A percentile compares a stretch with the other conserved stretches of the same genome.
Conservation (phyloP, 2,888 invertebrate genomes). For the Laspeyria flexula region DNA sequence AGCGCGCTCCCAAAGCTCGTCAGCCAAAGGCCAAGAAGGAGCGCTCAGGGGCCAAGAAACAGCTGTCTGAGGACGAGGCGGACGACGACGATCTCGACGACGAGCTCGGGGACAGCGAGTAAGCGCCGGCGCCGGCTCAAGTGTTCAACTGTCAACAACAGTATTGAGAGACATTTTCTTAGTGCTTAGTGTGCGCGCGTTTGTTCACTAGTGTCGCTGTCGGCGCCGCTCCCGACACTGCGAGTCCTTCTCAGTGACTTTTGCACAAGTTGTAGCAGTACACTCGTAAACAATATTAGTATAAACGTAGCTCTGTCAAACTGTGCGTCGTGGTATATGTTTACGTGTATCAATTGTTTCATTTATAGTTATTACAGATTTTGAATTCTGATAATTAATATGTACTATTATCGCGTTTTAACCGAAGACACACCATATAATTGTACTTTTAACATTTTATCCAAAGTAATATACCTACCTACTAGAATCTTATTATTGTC, state of each 20-base stretch:
- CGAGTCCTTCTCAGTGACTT: not conserved
- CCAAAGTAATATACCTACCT: not conserved
- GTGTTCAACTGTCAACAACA: not conserved
- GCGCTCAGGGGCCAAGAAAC: constrained; percentile 57
- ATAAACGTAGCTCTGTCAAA: too few relatives aligned
- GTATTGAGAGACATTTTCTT: not conserved
- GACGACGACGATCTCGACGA: constrained; percentile 83
- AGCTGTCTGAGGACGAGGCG: constrained; percentile 80
- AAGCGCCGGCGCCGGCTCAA: constrained; percentile 2
- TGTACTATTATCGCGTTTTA: too few relatives aligned
- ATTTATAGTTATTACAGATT: too few relatives aligned
- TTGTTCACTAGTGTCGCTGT: not conserved
- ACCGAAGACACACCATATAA: too few relatives aligned
- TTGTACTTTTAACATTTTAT: too few relatives aligned
- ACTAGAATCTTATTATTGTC: not conserved
- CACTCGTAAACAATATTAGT: too few relatives aligned
- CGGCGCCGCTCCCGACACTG: not conserved
- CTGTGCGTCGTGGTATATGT: too few relatives aligned
- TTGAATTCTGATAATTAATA: too few relatives aligned
- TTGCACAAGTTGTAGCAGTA: constrained; percentile 1
- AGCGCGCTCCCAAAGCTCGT: constrained; percentile 60
- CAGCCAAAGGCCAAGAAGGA: constrained; percentile 54
- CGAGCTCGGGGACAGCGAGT: constrained; percentile 78
- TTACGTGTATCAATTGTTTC: too few relatives aligned
- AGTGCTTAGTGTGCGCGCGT: not conserved